phyloP scores from a whole-genome alignment of 2,797 vertebrate genomes.

The Hybognathus amarus region DNA sequence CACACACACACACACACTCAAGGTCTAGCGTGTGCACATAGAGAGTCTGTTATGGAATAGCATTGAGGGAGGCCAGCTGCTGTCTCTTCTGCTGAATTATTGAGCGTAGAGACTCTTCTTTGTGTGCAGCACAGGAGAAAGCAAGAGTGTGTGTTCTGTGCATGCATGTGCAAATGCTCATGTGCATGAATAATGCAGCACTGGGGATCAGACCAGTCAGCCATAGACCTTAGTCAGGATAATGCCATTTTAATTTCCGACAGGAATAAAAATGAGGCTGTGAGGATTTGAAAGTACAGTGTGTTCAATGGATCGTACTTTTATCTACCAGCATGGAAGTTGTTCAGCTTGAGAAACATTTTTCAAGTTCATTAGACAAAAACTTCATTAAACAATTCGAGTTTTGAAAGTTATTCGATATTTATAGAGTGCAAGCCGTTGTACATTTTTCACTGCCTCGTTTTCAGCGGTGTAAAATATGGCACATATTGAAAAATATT shows the following conservation, averaged over 20 bases:
- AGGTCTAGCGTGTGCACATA: neutral
- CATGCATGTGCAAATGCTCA: constrained; percentile 33
- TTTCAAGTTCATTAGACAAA: neutral
- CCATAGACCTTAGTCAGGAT: neutral
- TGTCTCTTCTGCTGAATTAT: constrained; percentile 73
- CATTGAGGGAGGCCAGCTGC: constrained; percentile 62
- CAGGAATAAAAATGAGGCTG: neutral
- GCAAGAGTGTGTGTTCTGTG: constrained; percentile 6
- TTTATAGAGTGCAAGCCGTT: neutral
- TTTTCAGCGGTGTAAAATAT: neutral
- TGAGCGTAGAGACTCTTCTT: constrained; percentile 63
- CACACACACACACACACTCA: neutral
- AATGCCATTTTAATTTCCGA: neutral
- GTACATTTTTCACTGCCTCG: neutral
- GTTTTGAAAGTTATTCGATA: neutral
- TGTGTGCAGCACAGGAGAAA: constrained; percentile 21
- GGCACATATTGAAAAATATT: neutral
- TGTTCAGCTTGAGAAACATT: constrained; percentile 12
- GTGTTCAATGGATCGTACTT: neutral
- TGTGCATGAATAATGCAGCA: constrained; percentile 53
- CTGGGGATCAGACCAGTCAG: constrained; percentile 31
- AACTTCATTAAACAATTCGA: neutral
- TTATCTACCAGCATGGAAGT: neutral
- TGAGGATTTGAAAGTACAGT: neutral
- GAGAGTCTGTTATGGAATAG: constrained; percentile 19